Evolutionary conservation across 1,140 invertebrate genomes (phyloP).

Genomic region (Drosophila bocki): DNA sequence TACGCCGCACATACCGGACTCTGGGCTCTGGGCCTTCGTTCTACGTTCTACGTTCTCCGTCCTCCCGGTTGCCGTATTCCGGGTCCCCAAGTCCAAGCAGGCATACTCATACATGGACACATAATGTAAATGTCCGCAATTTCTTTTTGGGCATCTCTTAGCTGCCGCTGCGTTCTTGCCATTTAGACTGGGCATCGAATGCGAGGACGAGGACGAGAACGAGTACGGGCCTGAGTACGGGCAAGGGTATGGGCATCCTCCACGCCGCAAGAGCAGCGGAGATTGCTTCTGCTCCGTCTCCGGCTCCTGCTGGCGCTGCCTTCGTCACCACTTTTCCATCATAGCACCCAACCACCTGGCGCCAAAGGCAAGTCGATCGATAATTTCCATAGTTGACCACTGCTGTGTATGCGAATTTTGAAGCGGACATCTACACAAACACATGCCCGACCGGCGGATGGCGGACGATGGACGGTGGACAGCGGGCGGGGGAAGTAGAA

Average conservation of each 20-base stretch:
- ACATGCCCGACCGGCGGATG: slow-evolving; percentile 56
- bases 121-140: slow-evolving; percentile 84
- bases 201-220: slow-evolving; percentile 12
- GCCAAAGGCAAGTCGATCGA: slow-evolving; percentile 84
- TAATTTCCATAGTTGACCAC: slow-evolving; percentile 85
- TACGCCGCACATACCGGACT: slow-evolving; percentile 51
- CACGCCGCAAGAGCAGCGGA: slow-evolving; percentile 61
- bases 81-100: slow-evolving; percentile 27
- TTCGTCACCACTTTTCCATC: slow-evolving; percentile 80
- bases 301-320: slow-evolving; percentile 56
- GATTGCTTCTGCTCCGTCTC: slow-evolving; percentile 70
- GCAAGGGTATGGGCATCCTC: slow-evolving; percentile 23
- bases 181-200: slow-evolving; percentile 75
- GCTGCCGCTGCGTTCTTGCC: slow-evolving; percentile 76
- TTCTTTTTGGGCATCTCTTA: slow-evolving; percentile 85
- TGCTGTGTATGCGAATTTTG: slow-evolving; percentile 85
- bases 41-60: background rate
- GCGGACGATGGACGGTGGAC: slow-evolving; percentile 17
- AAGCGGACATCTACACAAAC: slow-evolving; percentile 83
- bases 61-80: background rate
- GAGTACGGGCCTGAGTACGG: slow-evolving; percentile 21
- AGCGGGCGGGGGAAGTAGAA: slow-evolving; percentile 4
- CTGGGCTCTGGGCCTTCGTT: slow-evolving; percentile 4
- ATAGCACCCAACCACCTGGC: slow-evolving; percentile 82
- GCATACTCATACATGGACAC: slow-evolving; percentile 74